phyloP scores from a whole-genome alignment of 2,888 invertebrate genomes.

The Polydrusus cervinus region DNA sequence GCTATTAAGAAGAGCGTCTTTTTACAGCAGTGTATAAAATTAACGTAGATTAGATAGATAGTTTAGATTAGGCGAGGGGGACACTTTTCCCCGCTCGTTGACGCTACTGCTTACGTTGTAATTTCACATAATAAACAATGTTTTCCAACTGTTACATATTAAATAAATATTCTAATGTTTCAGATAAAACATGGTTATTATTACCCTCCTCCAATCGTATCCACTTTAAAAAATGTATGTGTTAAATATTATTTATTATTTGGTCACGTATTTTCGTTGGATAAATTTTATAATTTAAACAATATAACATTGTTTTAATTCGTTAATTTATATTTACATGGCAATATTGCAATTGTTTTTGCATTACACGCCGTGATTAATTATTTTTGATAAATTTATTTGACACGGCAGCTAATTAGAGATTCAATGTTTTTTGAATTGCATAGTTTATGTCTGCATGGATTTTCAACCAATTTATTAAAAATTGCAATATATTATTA shows the following conservation, averaged over 20 bases:
- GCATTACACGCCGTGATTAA: constrained; percentile 35
- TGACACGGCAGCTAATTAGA: constrained; percentile 34
- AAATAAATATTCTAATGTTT: constrained; percentile 30
- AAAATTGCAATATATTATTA: constrained; percentile 4
- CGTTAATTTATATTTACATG: constrained; percentile 54
- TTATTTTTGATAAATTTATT: constrained; percentile 47
- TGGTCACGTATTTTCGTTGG: constrained; percentile 46
- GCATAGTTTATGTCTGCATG: constrained; percentile 18
- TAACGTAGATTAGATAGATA: too few relatives aligned
- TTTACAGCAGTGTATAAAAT: too few relatives aligned
- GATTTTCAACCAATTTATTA: constrained; percentile 13
- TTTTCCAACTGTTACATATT: background rate
- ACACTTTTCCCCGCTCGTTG: too few relatives aligned
- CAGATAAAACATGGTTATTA: constrained; percentile 34
- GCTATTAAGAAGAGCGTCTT: too few relatives aligned
- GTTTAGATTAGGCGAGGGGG: too few relatives aligned
- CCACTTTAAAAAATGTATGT: constrained; percentile 39
- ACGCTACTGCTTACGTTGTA: too few relatives aligned
- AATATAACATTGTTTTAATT: constrained; percentile 53
- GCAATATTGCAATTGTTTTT: constrained; percentile 45
- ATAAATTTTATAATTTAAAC: constrained; percentile 55
- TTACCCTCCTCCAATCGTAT: constrained; percentile 26
- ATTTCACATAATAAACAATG: too few relatives aligned
- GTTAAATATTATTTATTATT: constrained; percentile 54
- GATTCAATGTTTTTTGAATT: constrained; percentile 35